Base-by-base conservation (phyloP, 2,888 invertebrate species). In the Smittia sp. region DNA sequence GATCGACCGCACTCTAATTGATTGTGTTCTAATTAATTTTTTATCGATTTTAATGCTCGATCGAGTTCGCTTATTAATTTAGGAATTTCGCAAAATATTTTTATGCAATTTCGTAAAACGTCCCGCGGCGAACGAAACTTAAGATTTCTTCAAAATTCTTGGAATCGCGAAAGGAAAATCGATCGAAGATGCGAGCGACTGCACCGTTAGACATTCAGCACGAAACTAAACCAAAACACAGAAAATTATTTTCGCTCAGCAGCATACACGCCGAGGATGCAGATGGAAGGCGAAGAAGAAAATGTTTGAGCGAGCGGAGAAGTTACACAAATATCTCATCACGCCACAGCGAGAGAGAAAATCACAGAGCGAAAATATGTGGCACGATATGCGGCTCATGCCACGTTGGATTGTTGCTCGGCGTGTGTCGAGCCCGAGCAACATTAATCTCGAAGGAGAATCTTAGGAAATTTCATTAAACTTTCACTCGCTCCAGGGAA, bases 11-110 rank as follows among this genome's bases (percentile, higher is more conserved):
- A 32, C 32, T 32, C 32, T 9, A 32, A 46, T 11, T 24, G n/a
- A 41, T 25, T 68, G n/a, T 22, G 22, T 24, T 46, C 39, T 41
- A 68, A 68, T 68, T 68, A 68, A 25, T 66, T 38, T 66, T 67
- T 68, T 22, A 41, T 46, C 22, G 41, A 68, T 24, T 68, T 68
- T 46, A 25, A 46, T 22, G 15, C 32, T 46, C 46, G 46, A 58
- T 58, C 18, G 58, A 58, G n/a, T 46, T 46, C 3, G 32, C 32
- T 46, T 46, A 13, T 46, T 3, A 46, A 46, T n/a, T 46, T 46
- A 6, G 3, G 9, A 32, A 32, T 6, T 9, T 32, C 32, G 32
- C 32, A 32, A 32, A 32, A 3, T n/a, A 46, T 2, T 58, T 58
- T 58, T 58, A 6, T 58, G 2, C 46, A 46, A 13, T 46, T 46